Conservation (phyloP, 2,113 vertebrate species). For the Labeo rohita region DNA sequence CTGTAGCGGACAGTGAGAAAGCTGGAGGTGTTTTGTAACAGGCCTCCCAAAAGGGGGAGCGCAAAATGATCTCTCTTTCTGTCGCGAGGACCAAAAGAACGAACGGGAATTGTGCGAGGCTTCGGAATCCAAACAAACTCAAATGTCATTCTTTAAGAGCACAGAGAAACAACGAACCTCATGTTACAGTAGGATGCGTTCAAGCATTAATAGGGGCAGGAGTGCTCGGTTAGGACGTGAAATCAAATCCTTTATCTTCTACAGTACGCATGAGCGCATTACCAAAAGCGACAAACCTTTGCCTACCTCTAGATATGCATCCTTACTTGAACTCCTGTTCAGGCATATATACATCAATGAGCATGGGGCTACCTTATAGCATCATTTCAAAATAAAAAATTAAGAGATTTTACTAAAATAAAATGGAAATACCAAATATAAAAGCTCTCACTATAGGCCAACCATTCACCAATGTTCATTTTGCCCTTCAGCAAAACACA, state of each 20-base stretch:
- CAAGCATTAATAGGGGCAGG: constrained; percentile 16
- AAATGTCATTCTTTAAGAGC: constrained; percentile 23
- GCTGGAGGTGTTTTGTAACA: constrained; percentile 41
- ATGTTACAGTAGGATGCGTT: constrained; percentile 21
- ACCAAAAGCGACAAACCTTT: not conserved
- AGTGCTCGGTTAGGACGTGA: constrained; percentile 5
- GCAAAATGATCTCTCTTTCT: constrained; percentile 12
- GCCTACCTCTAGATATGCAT: constrained; percentile 5
- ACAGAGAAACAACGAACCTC: constrained; percentile 27
- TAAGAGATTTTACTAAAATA: not conserved
- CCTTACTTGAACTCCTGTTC: not conserved
- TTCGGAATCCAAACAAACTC: constrained; percentile 9
- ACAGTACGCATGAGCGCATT: not conserved
- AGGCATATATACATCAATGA: not conserved
- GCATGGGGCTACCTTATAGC: not conserved
- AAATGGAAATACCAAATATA: not conserved
- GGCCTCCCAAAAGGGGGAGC: not conserved
- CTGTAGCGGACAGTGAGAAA: constrained; percentile 22
- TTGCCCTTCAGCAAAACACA: constrained; percentile 34
- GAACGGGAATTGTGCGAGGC: not conserved
- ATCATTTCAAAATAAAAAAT: not conserved
- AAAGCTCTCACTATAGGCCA: not conserved
- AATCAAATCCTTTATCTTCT: constrained; percentile 14
- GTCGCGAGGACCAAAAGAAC: not conserved
- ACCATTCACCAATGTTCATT: constrained; percentile 9